phyloP scores from a whole-genome alignment of 1,140 invertebrate species.

The Euglossa dilemma region DNA sequence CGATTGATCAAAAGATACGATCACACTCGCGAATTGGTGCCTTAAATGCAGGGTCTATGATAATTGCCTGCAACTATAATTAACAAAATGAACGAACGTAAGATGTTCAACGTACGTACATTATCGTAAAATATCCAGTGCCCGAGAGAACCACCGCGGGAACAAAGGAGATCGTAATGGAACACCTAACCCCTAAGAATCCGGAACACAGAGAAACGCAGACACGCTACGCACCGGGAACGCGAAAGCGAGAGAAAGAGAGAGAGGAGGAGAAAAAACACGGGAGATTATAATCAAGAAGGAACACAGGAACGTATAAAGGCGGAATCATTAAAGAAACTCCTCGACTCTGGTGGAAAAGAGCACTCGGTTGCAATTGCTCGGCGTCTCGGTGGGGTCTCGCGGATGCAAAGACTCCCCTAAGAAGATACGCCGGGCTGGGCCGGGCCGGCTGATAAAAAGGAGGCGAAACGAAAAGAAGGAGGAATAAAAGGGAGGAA shows the following conservation, averaged over 20 bases:
- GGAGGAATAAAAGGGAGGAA: not conserved
- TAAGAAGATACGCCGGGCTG: slow-evolving; percentile 5
- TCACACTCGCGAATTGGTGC: too few species aligned
- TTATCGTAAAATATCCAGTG: too few species aligned
- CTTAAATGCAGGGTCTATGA: too few species aligned
- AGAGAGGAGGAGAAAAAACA: not conserved
- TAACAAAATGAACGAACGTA: too few species aligned
- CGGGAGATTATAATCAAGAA: slow-evolving; percentile 19
- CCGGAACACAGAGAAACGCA: not conserved
- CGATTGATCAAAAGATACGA: too few species aligned
- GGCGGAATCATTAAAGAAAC: slow-evolving; percentile 55
- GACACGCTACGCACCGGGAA: too few species aligned
- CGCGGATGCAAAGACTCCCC: slow-evolving; percentile 47
- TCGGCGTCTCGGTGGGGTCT: slow-evolving; percentile 27
- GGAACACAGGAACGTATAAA: slow-evolving; percentile 1
- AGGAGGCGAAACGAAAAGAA: not conserved
- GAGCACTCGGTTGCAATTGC: slow-evolving; percentile 66
- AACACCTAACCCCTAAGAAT: not conserved
- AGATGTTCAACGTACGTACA: too few species aligned
- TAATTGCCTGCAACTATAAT: too few species aligned
- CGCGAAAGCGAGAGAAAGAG: too few species aligned
- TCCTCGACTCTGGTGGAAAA: slow-evolving; percentile 2
- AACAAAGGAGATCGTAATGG: not conserved
- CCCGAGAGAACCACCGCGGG: too few species aligned
- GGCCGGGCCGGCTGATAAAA: not conserved